Percentiles rank a stretch among this genome's conserved stretches.
Evolutionary conservation across 92 coral and sea anemone species (phyloP).

Genomic region (Pocillopora meandrina): DNA sequence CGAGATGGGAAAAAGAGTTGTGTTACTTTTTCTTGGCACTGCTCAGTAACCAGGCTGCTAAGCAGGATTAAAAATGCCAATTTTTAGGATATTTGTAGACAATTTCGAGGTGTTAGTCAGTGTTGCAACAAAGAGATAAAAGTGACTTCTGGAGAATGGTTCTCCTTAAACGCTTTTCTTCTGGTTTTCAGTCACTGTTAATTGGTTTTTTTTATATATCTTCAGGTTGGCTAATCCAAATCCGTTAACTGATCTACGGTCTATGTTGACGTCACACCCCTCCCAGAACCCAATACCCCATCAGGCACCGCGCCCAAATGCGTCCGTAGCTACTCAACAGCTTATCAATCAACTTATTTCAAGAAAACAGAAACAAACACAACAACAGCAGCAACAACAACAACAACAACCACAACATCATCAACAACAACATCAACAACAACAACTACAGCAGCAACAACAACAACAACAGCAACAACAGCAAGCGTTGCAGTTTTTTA

Average conservation of each 20-base stretch:
- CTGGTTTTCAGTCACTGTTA: background rate
- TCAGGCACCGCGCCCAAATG: constrained; percentile 27
- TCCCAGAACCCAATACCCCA: constrained; percentile 33
- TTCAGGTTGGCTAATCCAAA: constrained; percentile 51
- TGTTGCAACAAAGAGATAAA: background rate
- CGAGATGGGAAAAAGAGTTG: too few relatives aligned
- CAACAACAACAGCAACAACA: constrained; percentile 70
- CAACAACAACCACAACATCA: constrained; percentile 44
- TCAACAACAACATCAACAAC: constrained; percentile 65
- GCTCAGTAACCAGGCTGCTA: too few relatives aligned
- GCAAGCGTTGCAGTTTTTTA: constrained; percentile 48
- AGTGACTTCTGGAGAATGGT: too few relatives aligned
- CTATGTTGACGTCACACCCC: constrained; percentile 43
- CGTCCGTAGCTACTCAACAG: constrained; percentile 22
- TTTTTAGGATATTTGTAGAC: too few relatives aligned
- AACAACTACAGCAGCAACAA: constrained; percentile 60
- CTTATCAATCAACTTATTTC: constrained; percentile 4
- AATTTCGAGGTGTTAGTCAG: background rate
- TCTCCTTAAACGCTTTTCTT: background rate
- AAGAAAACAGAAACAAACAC: constrained; percentile 36
- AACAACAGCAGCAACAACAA: constrained; percentile 59
- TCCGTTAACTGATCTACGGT: constrained; percentile 57
- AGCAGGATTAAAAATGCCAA: too few relatives aligned
- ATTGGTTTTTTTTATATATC: background rate
- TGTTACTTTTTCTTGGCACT: too few relatives aligned